Evolutionary conservation across 30 jellyfish, hydroid and myxozoan species (phyloP).

Genomic region (Aurelia sp.): DNA sequence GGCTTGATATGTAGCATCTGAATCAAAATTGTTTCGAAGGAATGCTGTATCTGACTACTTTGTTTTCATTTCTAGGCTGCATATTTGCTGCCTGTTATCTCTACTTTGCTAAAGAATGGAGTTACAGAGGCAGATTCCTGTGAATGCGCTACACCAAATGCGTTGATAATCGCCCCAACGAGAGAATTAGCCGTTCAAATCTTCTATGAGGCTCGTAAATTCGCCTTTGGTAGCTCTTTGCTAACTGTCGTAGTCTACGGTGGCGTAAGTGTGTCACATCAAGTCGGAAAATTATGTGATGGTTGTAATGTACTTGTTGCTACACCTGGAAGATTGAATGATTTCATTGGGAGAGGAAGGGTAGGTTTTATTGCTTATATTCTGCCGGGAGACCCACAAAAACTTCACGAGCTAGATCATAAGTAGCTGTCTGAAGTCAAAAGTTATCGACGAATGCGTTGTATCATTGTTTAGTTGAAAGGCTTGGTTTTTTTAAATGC

Average conservation of each 20-base stretch:
- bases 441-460: no score
- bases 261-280: slow-evolving; percentile 93
- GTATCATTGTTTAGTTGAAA: no score
- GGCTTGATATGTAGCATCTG: no score
- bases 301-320: slow-evolving; percentile 94
- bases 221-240: slow-evolving; percentile 71
- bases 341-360: slow-evolving; percentile 83
- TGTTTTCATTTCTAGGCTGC: slow-evolving; percentile 79
- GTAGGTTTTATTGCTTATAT: slow-evolving; percentile 26
- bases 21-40: no score
- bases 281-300: slow-evolving; percentile 67
- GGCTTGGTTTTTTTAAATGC: no score
- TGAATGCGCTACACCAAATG: slow-evolving; percentile 85
- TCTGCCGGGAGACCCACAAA: no score
- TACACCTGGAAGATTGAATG: slow-evolving; percentile 95
- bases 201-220: slow-evolving; percentile 85
- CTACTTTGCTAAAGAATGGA: slow-evolving; percentile 52
- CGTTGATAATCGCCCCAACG: slow-evolving; percentile 88
- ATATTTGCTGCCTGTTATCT: slow-evolving; percentile 81
- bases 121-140: slow-evolving; percentile 46
- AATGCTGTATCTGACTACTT: not conserved
- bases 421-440: no score
- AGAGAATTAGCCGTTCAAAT: slow-evolving; percentile 94
- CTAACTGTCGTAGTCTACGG: slow-evolving; percentile 93
- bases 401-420: no score